phyloP scores from a whole-genome alignment of 2,888 invertebrate species.

The Rugalucina vietnamica region DNA sequence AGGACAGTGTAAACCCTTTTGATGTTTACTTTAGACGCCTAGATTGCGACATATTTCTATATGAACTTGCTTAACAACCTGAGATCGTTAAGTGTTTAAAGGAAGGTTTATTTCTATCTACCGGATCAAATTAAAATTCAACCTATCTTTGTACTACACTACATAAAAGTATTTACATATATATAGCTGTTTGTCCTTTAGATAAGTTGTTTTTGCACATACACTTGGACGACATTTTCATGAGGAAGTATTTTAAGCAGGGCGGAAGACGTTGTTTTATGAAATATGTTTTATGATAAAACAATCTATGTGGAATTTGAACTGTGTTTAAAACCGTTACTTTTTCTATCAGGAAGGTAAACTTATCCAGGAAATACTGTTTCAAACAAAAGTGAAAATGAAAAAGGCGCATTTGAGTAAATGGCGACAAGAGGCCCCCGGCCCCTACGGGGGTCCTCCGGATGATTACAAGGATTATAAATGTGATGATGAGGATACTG shows the following conservation, averaged over 20 bases:
- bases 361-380: background rate
- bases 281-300: no score
- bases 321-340: background rate
- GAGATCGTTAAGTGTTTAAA: background rate
- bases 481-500: background rate
- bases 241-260: background rate
- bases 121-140: background rate
- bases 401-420: slow-evolving; percentile 59
- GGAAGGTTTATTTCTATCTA: background rate
- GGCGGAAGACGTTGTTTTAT: background rate
- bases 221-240: background rate
- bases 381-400: slow-evolving; percentile 26
- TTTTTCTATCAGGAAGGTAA: background rate
- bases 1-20: background rate
- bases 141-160: background rate
- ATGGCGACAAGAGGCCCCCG: slow-evolving; percentile 44
- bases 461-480: background rate
- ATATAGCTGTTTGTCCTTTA: background rate
- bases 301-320: background rate
- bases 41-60: background rate
- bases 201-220: background rate
- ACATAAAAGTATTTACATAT: background rate
- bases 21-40: slow-evolving; percentile 5
- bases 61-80: background rate
- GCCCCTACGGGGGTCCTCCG: background rate